phyloP scores from a whole-genome alignment of 2,797 vertebrate genomes.

The Bucorvus abyssinicus region DNA sequence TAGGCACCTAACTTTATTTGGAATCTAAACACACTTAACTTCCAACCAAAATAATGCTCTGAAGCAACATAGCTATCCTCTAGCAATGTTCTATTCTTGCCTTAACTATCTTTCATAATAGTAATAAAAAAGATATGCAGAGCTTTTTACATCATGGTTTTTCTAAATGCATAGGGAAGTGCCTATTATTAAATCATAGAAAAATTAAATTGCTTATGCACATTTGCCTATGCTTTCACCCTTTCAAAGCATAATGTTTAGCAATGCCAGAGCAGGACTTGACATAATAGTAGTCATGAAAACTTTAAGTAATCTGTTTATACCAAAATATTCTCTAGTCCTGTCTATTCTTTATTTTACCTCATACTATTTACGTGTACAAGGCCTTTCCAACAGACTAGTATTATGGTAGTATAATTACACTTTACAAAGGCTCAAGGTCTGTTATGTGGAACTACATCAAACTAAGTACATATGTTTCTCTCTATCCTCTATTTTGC shows the following conservation, averaged over 20 bases:
- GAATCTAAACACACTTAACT: background rate
- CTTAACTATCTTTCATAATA: background rate
- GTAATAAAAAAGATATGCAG: background rate
- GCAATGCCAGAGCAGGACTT: background rate
- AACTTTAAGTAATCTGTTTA: background rate
- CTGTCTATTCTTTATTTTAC: background rate
- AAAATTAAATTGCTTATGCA: background rate
- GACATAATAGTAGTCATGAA: background rate
- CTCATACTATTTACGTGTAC: background rate
- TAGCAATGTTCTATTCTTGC: background rate
- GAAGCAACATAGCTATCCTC: background rate
- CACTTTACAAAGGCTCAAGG: background rate
- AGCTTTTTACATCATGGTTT: background rate
- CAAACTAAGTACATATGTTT: background rate
- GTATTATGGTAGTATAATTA: background rate
- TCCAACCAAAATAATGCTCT: background rate
- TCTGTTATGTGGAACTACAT: background rate
- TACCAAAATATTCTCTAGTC: background rate
- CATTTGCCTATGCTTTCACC: background rate
- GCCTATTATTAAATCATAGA: background rate
- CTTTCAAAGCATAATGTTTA: background rate
- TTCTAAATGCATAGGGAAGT: background rate
- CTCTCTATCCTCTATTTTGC: background rate
- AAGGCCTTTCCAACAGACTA: background rate
- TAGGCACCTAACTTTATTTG: background rate